A percentile compares a stretch with the other conserved stretches of the same genome.
Evolutionary conservation across 2,113 vertebrate species (phyloP).

Genomic region (Rhadina sibilatrix): DNA sequence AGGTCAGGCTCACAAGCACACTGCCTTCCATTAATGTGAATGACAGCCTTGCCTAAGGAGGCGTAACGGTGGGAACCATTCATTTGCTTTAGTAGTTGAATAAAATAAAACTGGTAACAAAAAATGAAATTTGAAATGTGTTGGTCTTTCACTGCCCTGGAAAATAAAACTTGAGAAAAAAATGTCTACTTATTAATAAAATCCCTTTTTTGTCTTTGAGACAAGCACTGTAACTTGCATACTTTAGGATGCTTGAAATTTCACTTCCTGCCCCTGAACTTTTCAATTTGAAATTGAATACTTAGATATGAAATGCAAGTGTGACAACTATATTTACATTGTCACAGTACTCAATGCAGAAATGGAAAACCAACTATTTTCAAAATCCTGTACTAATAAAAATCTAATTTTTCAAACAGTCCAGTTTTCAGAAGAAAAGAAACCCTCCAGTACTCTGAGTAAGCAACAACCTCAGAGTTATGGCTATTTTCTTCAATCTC

Average conservation of each 20-base stretch:
- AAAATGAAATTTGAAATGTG: not conserved
- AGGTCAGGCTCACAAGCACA: not conserved
- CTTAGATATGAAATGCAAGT: not conserved
- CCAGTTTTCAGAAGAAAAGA: not conserved
- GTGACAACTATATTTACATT: not conserved
- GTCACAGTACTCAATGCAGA: not conserved
- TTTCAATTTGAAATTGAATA: not conserved
- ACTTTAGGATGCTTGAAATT: not conserved
- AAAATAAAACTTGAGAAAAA: not conserved
- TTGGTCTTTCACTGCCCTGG: not conserved
- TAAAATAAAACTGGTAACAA: not conserved
- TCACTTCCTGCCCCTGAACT: not conserved
- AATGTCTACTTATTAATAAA: not conserved
- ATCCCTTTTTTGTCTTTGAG: not conserved
- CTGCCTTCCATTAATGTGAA: not conserved
- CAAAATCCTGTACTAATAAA: not conserved
- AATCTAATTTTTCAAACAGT: not conserved
- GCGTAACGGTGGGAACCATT: not conserved
- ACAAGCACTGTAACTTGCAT: not conserved
- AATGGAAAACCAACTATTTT: not conserved
- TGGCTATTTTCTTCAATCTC: not conserved
- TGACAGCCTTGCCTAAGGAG: not conserved
- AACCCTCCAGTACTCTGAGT: not conserved
- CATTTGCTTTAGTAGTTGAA: not conserved
- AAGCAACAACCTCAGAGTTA: not conserved